Base-by-base conservation (phyloP, 2,888 invertebrate species). In the Drosophila glabriapex region DNA sequence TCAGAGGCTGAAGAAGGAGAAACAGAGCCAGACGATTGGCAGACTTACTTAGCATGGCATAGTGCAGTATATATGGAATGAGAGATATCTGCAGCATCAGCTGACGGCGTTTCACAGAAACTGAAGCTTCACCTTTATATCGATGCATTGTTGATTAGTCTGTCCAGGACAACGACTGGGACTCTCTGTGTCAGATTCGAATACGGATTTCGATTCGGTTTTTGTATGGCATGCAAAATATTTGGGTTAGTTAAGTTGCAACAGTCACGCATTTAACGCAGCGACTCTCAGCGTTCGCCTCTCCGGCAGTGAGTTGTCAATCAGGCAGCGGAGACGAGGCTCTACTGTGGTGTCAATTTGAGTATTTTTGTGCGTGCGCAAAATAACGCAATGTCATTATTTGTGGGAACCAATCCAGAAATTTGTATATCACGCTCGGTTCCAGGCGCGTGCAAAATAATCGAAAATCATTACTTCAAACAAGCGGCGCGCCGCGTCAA, bases 331-430 rank as follows among this genome's bases (percentile, higher is more conserved):
- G 9, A 46, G 49, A 61, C 31, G 60, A 71, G 68, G 69, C 65
- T 55, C 33, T 52, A 16, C 41, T 65, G 64, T 59, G 69, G 53
- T 72, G 74, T 79, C 72, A 76, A 74, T 65, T 52, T 52, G 16
- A 25, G 46, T 41, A 19, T 3, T 25, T 46, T 49, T 68, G 70
- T 69, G 70, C 68, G 67, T 62, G 71, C 39, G 52, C 46, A 65
- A 78, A 76, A 77, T 87, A 76, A 73, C 78, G 85, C 85, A 73
- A 77, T 85, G 85, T 86, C 90, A 86, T 86, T 85, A 90, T 90
- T 90, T 90, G 90, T 86, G 85, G 90, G 88, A 86, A 86, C 85
- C 88, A 83, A 88, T 81, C 68, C 66, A 70, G 68, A 72, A 85
- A 73, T 73, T 73, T 78, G 74, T 80, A 54, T 59, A 76, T 85